These are phyloP conservation scores for Calyptomena viridis DNA, from an alignment of 2,113 vertebrate species.

Conservation along the genomic window DNA sequence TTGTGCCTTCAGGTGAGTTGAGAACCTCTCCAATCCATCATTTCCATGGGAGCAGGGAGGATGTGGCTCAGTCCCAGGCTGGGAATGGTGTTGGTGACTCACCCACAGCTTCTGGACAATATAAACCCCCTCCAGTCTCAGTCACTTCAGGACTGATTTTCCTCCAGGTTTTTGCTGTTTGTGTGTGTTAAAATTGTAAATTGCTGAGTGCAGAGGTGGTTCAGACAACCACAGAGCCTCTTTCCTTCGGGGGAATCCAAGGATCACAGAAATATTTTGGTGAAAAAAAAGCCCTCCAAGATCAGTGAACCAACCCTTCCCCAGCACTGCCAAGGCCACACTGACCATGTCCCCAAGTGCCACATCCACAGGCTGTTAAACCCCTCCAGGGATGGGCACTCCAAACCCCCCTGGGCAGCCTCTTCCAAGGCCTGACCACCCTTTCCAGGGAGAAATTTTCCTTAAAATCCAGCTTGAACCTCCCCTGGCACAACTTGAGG, in stretches of 20 bases:
- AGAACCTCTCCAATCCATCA: not conserved
- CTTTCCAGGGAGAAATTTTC: not conserved
- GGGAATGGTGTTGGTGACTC: not conserved
- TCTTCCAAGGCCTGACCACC: rapidly evolving
- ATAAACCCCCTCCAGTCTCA: not conserved
- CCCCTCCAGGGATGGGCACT: not conserved
- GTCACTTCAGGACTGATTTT: not conserved
- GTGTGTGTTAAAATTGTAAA: not conserved
- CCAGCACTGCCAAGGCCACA: not conserved
- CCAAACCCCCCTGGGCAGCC: not conserved
- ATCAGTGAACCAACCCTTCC: rapidly evolving
- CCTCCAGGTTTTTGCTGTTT: not conserved
- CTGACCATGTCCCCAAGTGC: not conserved
- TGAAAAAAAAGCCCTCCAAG: not conserved
- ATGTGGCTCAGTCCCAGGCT: not conserved
- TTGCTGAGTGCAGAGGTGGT: not conserved
- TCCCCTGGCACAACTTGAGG: not conserved
- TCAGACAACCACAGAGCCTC: not conserved
- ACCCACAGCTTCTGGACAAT: not conserved
- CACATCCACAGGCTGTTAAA: not conserved
- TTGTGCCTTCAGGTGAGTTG: not conserved
- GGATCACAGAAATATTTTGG: not conserved
- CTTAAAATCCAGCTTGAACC: rapidly evolving
- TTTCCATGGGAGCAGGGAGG: not conserved
- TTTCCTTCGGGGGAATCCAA: not conserved